These are phyloP conservation scores for Lordiphosa andalusiaca DNA, from an alignment of 2,888 invertebrate genomes.

Conservation along the genomic window DNA sequence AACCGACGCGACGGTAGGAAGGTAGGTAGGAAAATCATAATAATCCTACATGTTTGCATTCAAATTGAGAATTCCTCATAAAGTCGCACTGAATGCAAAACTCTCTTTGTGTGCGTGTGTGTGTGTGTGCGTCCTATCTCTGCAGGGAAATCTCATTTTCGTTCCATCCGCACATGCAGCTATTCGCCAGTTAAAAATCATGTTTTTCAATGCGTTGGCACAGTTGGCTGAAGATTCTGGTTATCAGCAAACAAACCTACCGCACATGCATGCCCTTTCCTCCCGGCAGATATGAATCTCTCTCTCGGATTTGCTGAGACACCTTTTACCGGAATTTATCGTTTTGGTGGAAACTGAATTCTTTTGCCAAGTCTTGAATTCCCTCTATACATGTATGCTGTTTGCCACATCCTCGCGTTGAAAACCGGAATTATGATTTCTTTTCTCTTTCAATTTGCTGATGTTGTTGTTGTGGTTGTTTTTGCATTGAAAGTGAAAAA, in stretches of 20 bases:
- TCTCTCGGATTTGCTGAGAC: constrained; percentile 34
- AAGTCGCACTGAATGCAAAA: constrained; percentile 22
- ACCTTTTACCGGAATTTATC: constrained; percentile 72
- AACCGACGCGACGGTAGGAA: constrained; percentile 55
- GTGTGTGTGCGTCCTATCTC: constrained; percentile 38
- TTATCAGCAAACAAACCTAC: constrained; percentile 57
- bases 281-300: constrained; percentile 18
- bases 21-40: constrained; percentile 61
- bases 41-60: constrained; percentile 71
- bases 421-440: constrained; percentile 44
- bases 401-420: constrained; percentile 34
- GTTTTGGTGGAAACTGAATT: constrained; percentile 62
- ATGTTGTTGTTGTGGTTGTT: no score
- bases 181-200: constrained; percentile 64
- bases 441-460: constrained; percentile 16
- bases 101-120: constrained; percentile 13
- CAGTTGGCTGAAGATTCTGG: constrained; percentile 36
- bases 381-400: constrained; percentile 29
- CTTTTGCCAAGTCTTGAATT: constrained; percentile 16
- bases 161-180: constrained; percentile 39
- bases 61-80: constrained; percentile 65
- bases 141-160: constrained; percentile 67
- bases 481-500: constrained; percentile 46
- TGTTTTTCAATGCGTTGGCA: constrained; percentile 56
- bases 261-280: constrained; percentile 5